Evolutionary conservation across 2,797 vertebrate species (phyloP).

Genomic region (Diglossa cyanea): DNA sequence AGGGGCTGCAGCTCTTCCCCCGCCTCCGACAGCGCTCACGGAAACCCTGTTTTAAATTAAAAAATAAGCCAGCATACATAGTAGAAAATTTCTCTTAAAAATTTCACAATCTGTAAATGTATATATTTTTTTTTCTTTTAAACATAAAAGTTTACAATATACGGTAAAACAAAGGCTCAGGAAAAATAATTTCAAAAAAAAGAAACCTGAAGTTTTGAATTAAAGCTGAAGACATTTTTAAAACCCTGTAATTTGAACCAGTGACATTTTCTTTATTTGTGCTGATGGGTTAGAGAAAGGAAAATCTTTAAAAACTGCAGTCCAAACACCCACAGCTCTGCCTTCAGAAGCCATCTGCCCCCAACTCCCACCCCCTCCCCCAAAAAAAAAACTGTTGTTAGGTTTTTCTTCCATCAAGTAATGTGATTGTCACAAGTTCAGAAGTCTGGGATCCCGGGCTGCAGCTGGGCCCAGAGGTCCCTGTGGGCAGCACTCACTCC

Average conservation of each 20-base stretch:
- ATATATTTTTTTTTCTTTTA: constrained; percentile 90
- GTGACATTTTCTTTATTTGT: constrained; percentile 94
- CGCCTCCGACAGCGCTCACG: constrained; percentile 63
- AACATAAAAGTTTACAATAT: constrained; percentile 96
- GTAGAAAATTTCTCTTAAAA: constrained; percentile 99
- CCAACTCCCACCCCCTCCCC: background rate
- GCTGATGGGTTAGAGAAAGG: constrained; percentile 95
- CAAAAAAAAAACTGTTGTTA: constrained; percentile 57
- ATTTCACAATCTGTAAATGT: constrained; percentile 99
- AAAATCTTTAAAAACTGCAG: constrained; percentile 90
- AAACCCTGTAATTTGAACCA: constrained; percentile 95
- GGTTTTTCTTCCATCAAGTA: constrained; percentile 72
- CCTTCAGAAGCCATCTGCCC: constrained; percentile 79
- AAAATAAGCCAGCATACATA: constrained; percentile 97
- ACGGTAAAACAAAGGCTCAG: constrained; percentile 91
- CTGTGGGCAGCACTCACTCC: constrained; percentile 82
- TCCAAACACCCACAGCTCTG: constrained; percentile 81
- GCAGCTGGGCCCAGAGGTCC: constrained; percentile 76
- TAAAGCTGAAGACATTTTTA: constrained; percentile 96
- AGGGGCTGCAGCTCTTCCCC: constrained; percentile 43
- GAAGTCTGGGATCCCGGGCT: constrained; percentile 70
- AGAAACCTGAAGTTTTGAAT: constrained; percentile 91
- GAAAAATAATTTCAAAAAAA: constrained; percentile 89
- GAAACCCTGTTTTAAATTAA: constrained; percentile 92
- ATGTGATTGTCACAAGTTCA: constrained; percentile 85